Evolutionary conservation across 1,140 invertebrate genomes (phyloP).

Genomic region (Venturia canescens): DNA sequence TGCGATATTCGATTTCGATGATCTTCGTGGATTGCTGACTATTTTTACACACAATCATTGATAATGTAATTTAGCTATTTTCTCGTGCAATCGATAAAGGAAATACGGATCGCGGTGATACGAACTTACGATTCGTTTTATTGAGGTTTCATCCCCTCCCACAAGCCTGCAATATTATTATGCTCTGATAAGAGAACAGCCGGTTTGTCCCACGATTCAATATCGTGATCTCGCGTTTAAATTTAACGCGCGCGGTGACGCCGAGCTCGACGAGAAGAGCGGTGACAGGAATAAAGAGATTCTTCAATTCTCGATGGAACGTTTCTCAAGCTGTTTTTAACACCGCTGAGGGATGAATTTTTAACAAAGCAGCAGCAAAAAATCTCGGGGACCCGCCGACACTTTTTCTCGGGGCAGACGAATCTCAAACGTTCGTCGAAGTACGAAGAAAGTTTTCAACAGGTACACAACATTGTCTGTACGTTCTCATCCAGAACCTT

Average conservation of each 20-base stretch:
- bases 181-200: slow-evolving; percentile 12
- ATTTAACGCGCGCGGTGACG: neutral
- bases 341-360: neutral
- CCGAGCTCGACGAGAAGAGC: neutral
- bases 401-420: neutral
- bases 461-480: neutral
- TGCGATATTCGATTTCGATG: too few relatives aligned
- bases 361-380: too few relatives aligned
- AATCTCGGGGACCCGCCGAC: too few relatives aligned
- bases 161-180: neutral
- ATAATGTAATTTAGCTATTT: neutral
- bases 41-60: neutral
- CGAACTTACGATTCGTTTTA: neutral
- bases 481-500: neutral
- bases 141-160: neutral
- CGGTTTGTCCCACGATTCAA: slow-evolving; percentile 16
- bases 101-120: neutral
- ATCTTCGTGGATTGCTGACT: too few relatives aligned
- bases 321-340: neutral
- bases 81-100: neutral
- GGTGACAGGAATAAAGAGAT: neutral
- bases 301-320: neutral
- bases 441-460: neutral
- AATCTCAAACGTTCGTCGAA: neutral
- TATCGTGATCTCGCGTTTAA: neutral